phyloP scores from a whole-genome alignment of 2,888 invertebrate genomes.

The Pantelozetes paolii region DNA sequence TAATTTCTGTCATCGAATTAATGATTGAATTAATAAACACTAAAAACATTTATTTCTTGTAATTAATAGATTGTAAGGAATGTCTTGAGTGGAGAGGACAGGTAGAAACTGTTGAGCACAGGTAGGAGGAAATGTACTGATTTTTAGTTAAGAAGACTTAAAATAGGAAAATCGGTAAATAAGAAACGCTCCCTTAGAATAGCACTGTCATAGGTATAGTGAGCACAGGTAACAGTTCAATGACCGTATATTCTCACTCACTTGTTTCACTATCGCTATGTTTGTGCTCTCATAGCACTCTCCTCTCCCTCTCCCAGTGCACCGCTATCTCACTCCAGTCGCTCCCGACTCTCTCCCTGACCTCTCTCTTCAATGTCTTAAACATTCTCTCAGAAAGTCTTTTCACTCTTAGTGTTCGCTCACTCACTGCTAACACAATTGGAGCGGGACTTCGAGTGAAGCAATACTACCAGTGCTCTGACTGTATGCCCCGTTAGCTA shows the following conservation, averaged over 20 bases:
- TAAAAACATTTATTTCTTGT: no score
- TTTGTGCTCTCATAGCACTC: neutral
- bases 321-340: neutral
- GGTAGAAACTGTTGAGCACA: neutral
- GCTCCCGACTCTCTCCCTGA: constrained; percentile 21
- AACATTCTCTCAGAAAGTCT: constrained; percentile 8
- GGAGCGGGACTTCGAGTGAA: constrained; percentile 1
- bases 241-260: constrained; percentile 23
- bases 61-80: neutral
- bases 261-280: constrained; percentile 31
- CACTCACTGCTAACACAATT: constrained; percentile 32
- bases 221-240: constrained; percentile 31
- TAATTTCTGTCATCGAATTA: no score
- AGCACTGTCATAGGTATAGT: neutral
- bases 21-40: no score
- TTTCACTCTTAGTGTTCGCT: constrained; percentile 25
- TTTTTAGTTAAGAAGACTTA: neutral
- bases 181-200: neutral
- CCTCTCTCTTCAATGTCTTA: constrained; percentile 24
- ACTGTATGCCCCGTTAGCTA: neutral
- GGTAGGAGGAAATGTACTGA: neutral
- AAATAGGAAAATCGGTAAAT: neutral
- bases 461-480: neutral
- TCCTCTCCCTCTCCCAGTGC: neutral
- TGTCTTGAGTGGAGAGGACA: neutral